A percentile compares a stretch with the other conserved stretches of the same genome.
Evolutionary conservation across 2,797 vertebrate genomes (phyloP).

Genomic region (Margarornis squamiger): DNA sequence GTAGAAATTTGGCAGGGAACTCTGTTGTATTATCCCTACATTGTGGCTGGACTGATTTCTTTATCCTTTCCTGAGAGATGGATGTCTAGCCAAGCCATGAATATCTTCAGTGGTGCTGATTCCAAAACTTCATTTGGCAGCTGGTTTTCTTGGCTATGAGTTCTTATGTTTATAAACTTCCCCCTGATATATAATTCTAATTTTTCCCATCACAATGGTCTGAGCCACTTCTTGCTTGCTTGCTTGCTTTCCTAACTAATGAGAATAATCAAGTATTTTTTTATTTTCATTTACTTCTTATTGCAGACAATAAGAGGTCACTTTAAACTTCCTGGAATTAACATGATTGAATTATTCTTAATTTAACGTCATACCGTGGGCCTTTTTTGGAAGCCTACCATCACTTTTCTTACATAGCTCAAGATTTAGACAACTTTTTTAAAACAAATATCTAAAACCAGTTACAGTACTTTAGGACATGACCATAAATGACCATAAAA

Average conservation of each 20-base stretch:
- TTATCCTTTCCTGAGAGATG: constrained; percentile 10
- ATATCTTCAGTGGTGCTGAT: constrained; percentile 6
- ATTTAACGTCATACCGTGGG: neutral
- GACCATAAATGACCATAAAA: constrained; percentile 16
- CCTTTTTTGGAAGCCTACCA: constrained; percentile 2
- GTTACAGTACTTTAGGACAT: neutral
- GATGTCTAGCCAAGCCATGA: neutral
- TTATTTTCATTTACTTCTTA: neutral
- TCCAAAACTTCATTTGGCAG: constrained; percentile 7
- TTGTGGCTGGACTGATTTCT: neutral
- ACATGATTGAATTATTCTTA: neutral
- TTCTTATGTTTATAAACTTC: constrained; percentile 7
- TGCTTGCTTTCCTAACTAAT: neutral
- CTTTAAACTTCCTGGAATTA: neutral
- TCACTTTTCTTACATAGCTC: neutral
- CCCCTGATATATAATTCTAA: neutral
- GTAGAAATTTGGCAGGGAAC: neutral
- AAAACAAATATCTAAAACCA: neutral
- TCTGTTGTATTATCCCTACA: neutral
- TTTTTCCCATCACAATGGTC: neutral
- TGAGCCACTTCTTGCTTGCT: neutral
- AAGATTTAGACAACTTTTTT: neutral
- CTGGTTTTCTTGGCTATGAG: neutral
- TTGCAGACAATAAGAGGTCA: neutral
- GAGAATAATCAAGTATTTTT: neutral